A percentile compares a stretch with the other conserved stretches of the same genome.
Evolutionary conservation across 2,113 vertebrate species (phyloP).

Genomic region (Lophius piscatorius): DNA sequence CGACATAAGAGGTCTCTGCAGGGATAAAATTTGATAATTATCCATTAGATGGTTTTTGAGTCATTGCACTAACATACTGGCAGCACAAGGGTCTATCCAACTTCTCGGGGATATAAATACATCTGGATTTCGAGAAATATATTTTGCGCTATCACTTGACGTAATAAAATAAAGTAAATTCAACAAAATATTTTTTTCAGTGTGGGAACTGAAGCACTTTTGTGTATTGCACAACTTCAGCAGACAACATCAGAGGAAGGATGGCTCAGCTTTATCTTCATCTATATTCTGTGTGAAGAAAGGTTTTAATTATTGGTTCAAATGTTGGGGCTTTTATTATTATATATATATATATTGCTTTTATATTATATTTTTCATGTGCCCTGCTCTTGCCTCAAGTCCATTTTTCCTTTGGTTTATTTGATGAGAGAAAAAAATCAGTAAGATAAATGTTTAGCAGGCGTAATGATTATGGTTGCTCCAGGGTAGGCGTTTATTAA

Average conservation of each 20-base stretch:
- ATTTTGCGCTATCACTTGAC: too few species aligned
- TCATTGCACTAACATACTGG: too few species aligned
- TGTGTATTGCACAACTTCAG: background rate
- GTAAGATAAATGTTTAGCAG: slow-evolving; percentile 50
- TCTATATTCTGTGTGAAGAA: slow-evolving; percentile 23
- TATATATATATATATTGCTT: too few species aligned
- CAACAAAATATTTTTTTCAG: too few species aligned
- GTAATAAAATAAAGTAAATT: too few species aligned
- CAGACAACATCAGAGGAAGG: slow-evolving; percentile 19
- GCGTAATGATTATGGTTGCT: slow-evolving; percentile 54
- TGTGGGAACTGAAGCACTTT: slow-evolving; percentile 5
- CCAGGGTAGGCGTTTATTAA: slow-evolving; percentile 52
- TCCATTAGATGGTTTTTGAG: too few species aligned
- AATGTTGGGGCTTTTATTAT: too few species aligned
- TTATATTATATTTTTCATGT: background rate
- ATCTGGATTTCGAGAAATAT: too few species aligned
- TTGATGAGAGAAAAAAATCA: slow-evolving; percentile 37
- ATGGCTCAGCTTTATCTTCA: slow-evolving; percentile 27
- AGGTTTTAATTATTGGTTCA: slow-evolving; percentile 28
- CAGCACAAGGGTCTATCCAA: too few species aligned
- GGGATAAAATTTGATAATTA: too few species aligned
- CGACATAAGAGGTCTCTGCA: too few species aligned
- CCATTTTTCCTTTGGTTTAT: slow-evolving; percentile 27
- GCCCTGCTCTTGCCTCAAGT: slow-evolving; percentile 18
- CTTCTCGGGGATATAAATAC: too few species aligned